Base-by-base conservation (phyloP, 2,797 vertebrate genomes). In the Bradypus variegatus region DNA sequence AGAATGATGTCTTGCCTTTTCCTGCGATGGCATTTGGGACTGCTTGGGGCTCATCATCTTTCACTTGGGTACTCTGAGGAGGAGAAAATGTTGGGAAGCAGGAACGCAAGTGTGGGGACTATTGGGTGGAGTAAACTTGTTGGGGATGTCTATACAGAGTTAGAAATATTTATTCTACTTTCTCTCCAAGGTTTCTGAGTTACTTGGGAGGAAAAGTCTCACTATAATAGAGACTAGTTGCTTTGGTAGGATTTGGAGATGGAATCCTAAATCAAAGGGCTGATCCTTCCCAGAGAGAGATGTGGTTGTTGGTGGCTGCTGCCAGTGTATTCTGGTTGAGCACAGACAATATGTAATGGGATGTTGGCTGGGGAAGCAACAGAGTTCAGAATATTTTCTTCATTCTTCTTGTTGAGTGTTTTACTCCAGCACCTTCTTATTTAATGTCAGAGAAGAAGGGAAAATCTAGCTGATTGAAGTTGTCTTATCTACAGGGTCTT, bases 1-100 rank as follows among this genome's bases (percentile, higher is more conserved):
- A 29, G 86, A 95, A 80, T 79, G 90, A 90, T 88, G 36, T 84
- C 58, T 79, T 80, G 41, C 72, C 48, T 90, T 80, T 91, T 87
- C 38, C 91, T 90, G 89, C 89, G 90, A 67, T 88, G 67, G 82
- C 73, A 60, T 93, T 94, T 94, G 78, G 65, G 53, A 67, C 94
- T 62, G 76, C 90, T 94, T 62, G 70, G 67, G 88, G 91, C 86
- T 79, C 12, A 3, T 92, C 92, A 48, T 1, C 86, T 92, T 93
- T 78, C 58, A 36, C 4, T 65, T 48, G 65, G 60, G 58, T 76
- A 10, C 50, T 83, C 70, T 8, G 48, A 86, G 55, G 60, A 91
- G 81, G 91, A 94, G 89, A 79, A 91, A 85, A 86, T 55, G 79
- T 73, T 53, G 79, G 89, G 62, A 84, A 67, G 73, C 50, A 88